Percentiles rank a stretch among this genome's conserved stretches.
Conservation (phyloP, 1,140 invertebrate genomes). For the Orchestia grillus region DNA sequence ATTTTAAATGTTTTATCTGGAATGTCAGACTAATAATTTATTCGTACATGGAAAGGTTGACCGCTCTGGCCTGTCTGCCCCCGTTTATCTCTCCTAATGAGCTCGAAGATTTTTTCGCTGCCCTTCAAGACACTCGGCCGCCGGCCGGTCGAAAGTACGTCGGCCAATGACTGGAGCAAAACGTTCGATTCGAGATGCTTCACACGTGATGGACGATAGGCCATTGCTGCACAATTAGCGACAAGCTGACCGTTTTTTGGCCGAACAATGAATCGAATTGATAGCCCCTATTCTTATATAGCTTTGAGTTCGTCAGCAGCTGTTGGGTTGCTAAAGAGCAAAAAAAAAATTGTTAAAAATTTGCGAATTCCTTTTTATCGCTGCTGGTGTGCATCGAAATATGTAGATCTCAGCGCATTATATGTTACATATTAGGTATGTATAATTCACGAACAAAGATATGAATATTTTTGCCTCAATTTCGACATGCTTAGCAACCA, state of each 20-base stretch:
- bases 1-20: background rate
- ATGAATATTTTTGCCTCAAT: too few species aligned
- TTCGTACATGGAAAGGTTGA: background rate
- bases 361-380: too few species aligned
- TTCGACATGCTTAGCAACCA: too few species aligned
- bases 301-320: background rate
- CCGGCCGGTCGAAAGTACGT: background rate
- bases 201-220: background rate
- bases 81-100: background rate
- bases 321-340: too few species aligned
- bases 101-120: background rate
- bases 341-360: too few species aligned
- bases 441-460: too few species aligned
- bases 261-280: background rate
- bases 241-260: background rate
- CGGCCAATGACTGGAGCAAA: background rate
- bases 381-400: too few species aligned
- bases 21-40: background rate
- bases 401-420: too few species aligned
- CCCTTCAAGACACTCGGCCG: background rate
- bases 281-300: background rate
- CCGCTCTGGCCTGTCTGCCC: background rate
- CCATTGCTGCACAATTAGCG: background rate
- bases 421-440: too few species aligned
- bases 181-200: background rate